Base-by-base conservation (phyloP, 2,888 invertebrate species). In the Rhagonycha lutea region DNA sequence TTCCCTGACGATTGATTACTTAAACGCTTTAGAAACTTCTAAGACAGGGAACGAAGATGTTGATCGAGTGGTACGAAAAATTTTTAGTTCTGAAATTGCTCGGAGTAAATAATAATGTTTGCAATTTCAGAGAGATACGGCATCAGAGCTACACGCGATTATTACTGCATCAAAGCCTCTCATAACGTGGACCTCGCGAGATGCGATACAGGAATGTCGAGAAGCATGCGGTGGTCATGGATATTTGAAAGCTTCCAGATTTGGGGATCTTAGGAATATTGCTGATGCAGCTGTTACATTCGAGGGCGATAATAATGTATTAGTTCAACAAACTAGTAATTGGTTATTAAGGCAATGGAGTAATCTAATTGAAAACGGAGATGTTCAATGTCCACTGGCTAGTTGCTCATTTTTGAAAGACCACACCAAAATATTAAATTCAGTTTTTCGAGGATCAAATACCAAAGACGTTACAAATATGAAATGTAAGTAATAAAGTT, bases 241-340 rank as follows among this genome's bases (percentile, higher is more conserved):
- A 0, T 95, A 93, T 86, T 89, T 95, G 68, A 92, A 92, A 89
- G 93, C 94, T n/a, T 91, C 96, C 14, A 93, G 96, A 81, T 89
- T 98, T 24, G 97, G 97, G 47, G 94, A 95, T 79, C 89, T 98
- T 77, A 91, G 96, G 10, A 93, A 93, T 84, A 95, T 95, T 87
- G 94, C 96, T 87, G 98, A 98, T 87, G 94, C 97, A 0, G 94
- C 94, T 61, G 94, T 95, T 73, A 98, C 98, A 0, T 97, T 96
- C 87, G 98, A 98, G 86, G 97, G 98, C 0, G 97, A 98, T 88
- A 98, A 98, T 88, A 96, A 95, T 87, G 97, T 98, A 24, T 89
- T 98, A 3, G 91, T 94, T 0, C 97, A 97, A 84, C 97, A 97
- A 87, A 93, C 96, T 0, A 95, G 95, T 84, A 97, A 97, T 88